Conservation (phyloP, 2,888 invertebrate species). For the Mycalesis mineus region DNA sequence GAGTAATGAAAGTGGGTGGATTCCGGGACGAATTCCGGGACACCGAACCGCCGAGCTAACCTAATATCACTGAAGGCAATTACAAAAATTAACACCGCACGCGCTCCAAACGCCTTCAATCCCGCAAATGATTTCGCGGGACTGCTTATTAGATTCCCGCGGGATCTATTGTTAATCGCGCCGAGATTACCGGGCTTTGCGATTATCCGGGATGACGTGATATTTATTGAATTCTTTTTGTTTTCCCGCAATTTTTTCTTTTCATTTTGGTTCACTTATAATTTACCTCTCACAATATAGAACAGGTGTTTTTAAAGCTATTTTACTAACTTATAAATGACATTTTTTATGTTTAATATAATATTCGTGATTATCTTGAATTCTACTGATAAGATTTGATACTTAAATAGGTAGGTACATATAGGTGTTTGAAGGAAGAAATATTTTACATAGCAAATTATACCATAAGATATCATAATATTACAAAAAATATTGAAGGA, state of each 20-base stretch:
- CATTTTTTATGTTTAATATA: too few relatives aligned
- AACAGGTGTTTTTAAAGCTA: too few relatives aligned
- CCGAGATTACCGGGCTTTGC: background rate
- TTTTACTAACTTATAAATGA: too few relatives aligned
- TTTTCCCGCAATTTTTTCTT: background rate
- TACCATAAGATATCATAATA: too few relatives aligned
- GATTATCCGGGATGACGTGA: constrained; percentile 1
- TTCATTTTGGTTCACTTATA: too few relatives aligned
- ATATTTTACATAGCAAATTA: too few relatives aligned
- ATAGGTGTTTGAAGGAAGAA: too few relatives aligned
- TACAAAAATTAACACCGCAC: constrained; percentile 59
- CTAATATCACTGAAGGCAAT: constrained; percentile 44
- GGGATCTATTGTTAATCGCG: constrained; percentile 25
- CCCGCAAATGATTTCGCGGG: constrained; percentile 52
- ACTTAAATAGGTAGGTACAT: too few relatives aligned
- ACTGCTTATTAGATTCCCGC: constrained; percentile 47
- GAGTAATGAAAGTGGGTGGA: constrained; percentile 21
- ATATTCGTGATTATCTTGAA: too few relatives aligned
- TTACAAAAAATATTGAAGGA: too few relatives aligned
- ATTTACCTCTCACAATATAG: too few relatives aligned
- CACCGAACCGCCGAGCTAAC: constrained; percentile 24
- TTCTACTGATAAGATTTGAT: too few relatives aligned
- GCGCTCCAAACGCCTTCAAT: constrained; percentile 42
- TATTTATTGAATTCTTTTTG: background rate
- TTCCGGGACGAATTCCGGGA: constrained; percentile 18